These are phyloP conservation scores for Petrophora chlorosata DNA, from an alignment of 2,888 invertebrate species.

Conservation along the genomic window DNA sequence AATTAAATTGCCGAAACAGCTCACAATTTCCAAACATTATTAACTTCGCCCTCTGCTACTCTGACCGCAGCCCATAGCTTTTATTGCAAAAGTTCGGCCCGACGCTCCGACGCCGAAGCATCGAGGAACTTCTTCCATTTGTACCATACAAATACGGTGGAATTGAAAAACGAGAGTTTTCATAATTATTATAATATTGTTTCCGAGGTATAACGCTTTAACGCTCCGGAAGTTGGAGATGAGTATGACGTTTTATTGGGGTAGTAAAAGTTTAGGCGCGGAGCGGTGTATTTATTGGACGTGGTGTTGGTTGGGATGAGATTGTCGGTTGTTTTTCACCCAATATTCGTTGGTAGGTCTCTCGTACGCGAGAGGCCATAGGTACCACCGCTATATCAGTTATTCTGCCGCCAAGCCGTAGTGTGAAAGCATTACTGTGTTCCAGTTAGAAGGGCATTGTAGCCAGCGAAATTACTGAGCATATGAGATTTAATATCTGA, in stretches of 20 bases:
- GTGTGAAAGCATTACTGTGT: too few species aligned
- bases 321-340: too few species aligned
- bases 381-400: too few species aligned
- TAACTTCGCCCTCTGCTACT: slow-evolving; percentile 31
- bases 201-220: slow-evolving; percentile 18
- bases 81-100: slow-evolving; percentile 71
- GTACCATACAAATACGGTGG: slow-evolving; percentile 61
- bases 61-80: slow-evolving; percentile 41
- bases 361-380: too few species aligned
- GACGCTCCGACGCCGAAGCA: slow-evolving; percentile 45
- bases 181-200: slow-evolving; percentile 39
- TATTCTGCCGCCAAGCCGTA: too few species aligned
- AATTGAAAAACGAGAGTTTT: slow-evolving; percentile 63
- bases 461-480: too few species aligned
- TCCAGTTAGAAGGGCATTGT: too few species aligned
- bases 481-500: too few species aligned
- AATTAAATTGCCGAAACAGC: slow-evolving; percentile 1
- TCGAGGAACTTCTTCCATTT: slow-evolving; percentile 53
- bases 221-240: slow-evolving; percentile 7
- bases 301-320: neutral
- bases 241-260: neutral
- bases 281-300: neutral
- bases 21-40: slow-evolving; percentile 1
- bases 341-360: too few species aligned
- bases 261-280: neutral